Evolutionary conservation across 2,888 invertebrate species (phyloP).

Genomic region (Diabrotica balteata): DNA sequence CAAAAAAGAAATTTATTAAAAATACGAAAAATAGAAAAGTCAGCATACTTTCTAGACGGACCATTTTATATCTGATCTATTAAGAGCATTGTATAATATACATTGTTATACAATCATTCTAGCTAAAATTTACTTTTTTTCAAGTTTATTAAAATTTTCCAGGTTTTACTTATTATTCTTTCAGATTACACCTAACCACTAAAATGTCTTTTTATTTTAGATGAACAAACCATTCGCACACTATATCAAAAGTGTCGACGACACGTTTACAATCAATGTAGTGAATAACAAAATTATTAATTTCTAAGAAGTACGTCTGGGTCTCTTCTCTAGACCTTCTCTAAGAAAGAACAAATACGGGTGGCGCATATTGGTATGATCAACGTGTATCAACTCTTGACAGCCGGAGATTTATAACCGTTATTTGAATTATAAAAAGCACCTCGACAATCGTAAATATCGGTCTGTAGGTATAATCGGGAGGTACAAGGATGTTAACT

Average conservation of each 20-base stretch:
- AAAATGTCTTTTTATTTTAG: too few relatives aligned
- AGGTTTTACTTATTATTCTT: too few relatives aligned
- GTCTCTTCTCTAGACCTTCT: conserved; percentile 9
- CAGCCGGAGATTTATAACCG: conserved; percentile 35
- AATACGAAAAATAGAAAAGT: too few relatives aligned
- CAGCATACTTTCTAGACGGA: too few relatives aligned
- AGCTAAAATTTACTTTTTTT: too few relatives aligned
- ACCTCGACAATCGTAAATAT: conserved; percentile 31
- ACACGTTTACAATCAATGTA: conserved; percentile 36
- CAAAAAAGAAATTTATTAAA: too few relatives aligned
- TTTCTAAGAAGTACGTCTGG: conserved; percentile 43
- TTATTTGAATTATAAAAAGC: conserved; percentile 38
- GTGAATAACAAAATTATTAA: conserved; percentile 41
- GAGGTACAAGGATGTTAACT: conserved; percentile 8
- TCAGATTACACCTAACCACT: too few relatives aligned
- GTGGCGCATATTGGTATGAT: conserved; percentile 46
- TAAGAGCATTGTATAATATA: too few relatives aligned
- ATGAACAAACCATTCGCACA: conserved; percentile 18
- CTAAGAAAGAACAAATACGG: conserved; percentile 32
- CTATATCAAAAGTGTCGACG: conserved; percentile 31
- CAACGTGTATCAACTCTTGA: conserved; percentile 35
- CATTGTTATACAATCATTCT: too few relatives aligned
- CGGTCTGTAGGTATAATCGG: conserved; percentile 14
- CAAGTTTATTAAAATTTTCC: too few relatives aligned
- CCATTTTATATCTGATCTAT: too few relatives aligned